These are phyloP conservation scores for Harpegnathos saltator DNA, from an alignment of 1,140 invertebrate species.

Conservation along the genomic window DNA sequence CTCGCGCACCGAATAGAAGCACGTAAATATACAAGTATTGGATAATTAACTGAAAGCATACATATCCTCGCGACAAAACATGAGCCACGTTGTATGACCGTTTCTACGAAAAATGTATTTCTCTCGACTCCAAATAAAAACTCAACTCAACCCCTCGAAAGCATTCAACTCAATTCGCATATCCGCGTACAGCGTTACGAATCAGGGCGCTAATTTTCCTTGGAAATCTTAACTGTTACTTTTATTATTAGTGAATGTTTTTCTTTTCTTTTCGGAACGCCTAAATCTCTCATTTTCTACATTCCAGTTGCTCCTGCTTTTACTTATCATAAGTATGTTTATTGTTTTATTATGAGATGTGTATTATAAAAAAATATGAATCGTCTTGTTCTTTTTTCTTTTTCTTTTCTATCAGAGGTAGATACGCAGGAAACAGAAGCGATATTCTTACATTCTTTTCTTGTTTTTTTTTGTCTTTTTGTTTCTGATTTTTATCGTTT, in stretches of 20 bases:
- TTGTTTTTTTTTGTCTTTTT: slow-evolving; percentile 55
- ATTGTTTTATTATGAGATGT: slow-evolving; percentile 80
- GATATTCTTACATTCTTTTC: slow-evolving; percentile 72
- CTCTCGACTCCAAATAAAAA: slow-evolving; percentile 39
- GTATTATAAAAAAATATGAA: slow-evolving; percentile 83
- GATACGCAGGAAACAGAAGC: slow-evolving; percentile 83
- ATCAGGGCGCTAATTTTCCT: neutral
- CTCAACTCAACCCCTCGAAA: slow-evolving; percentile 6
- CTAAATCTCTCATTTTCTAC: slow-evolving; percentile 54
- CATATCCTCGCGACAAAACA: slow-evolving; percentile 34
- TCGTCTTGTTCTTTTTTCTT: slow-evolving; percentile 82
- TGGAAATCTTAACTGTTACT: slow-evolving; percentile 63
- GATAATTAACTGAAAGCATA: slow-evolving; percentile 48
- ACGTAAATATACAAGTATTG: slow-evolving; percentile 28
- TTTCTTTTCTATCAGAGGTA: slow-evolving; percentile 82
- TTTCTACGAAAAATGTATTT: neutral
- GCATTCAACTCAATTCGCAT: slow-evolving; percentile 1
- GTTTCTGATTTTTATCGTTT: no score
- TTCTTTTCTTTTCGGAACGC: no score
- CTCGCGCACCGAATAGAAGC: neutral
- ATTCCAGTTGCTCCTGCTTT: slow-evolving; percentile 31
- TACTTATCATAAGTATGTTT: slow-evolving; percentile 75
- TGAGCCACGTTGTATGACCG: slow-evolving; percentile 1
- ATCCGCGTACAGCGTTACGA: slow-evolving; percentile 1
- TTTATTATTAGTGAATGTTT: slow-evolving; percentile 55